Evolutionary conservation across 2,113 vertebrate species (phyloP).

Genomic region (Romanogobio albipinnatus): DNA sequence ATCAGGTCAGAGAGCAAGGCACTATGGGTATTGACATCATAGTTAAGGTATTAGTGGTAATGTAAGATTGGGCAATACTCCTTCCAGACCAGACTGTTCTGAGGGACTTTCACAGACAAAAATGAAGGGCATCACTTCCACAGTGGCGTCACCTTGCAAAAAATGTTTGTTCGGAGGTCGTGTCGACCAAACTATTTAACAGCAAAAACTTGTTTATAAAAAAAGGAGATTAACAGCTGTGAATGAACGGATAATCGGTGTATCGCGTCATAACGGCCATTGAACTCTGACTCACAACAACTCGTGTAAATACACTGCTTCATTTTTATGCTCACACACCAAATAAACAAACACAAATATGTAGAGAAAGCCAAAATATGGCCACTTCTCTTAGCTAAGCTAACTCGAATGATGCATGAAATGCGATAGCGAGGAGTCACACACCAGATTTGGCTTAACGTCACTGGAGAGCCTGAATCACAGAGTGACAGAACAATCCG

Average conservation of each 20-base stretch:
- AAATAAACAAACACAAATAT: neutral
- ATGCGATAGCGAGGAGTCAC: constrained; percentile 26
- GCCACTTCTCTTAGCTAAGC: neutral
- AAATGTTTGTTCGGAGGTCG: neutral
- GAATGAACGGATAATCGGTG: neutral
- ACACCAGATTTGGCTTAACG: neutral
- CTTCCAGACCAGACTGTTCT: neutral
- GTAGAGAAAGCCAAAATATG: neutral
- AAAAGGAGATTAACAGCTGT: neutral
- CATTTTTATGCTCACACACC: neutral
- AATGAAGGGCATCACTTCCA: neutral
- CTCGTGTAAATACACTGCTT: neutral
- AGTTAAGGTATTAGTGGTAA: neutral
- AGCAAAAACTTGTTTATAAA: constrained; percentile 21
- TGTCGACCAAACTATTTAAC: neutral
- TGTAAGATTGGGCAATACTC: neutral
- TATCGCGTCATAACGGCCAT: neutral
- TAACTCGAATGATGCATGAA: constrained; percentile 3
- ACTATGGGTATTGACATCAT: constrained; percentile 10
- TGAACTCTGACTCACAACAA: constrained; percentile 2
- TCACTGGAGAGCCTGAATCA: neutral
- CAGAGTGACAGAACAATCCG: neutral
- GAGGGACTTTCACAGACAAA: neutral
- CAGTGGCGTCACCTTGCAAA: neutral
- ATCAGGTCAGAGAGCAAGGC: constrained; percentile 1